Base-by-base conservation (phyloP, 2,888 invertebrate species). In the Eumacrocentrus americanus region DNA sequence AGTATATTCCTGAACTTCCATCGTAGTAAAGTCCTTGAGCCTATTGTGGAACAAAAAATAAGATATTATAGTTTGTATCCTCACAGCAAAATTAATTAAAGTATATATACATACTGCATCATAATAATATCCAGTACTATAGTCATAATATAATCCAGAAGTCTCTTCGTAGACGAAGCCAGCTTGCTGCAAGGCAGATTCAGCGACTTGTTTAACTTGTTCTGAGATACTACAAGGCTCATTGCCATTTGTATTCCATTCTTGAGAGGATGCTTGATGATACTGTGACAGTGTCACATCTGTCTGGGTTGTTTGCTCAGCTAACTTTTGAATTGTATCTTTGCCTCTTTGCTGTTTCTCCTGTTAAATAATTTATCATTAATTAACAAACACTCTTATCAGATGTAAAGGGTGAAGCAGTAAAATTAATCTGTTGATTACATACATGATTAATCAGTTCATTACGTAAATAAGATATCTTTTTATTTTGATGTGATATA, bases 21-120 rank as follows among this genome's bases (percentile, higher is more conserved):
- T 96, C 94, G 76, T 95, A 97, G 78, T 95, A 95, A 23, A 96
- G 83, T 1, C 92, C 91, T 71, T 90, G 87, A 78, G 91, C 91
- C 95, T 95, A 73, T 40, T 82, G 81, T 69, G 65, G 60, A 66
- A 60, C 55, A 62, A 47, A 44, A 61, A 58, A 51, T 53, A 51
- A 58, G 46, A 42, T 22, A 37, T 37, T 54, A 12, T 18, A 22
- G 11, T 44, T 46, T 34, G 42, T 14, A 9, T 23, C n/a, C 2
- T 16, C n/a, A 40, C 42, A 37, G 50, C 14, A 44, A 23, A 22
- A 3, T 11, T 40, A 20, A 38, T 35, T 55, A 25, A 60, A 58
- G 11, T 12, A 51, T 12, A 40, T 51, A 54, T 65, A 84, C 86
- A 83, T 84, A 93, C 94, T 69, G 92, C 88, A 83, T 94, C 92